phyloP scores from a whole-genome alignment of 2,888 invertebrate species.

The Phyto melanocephala region DNA sequence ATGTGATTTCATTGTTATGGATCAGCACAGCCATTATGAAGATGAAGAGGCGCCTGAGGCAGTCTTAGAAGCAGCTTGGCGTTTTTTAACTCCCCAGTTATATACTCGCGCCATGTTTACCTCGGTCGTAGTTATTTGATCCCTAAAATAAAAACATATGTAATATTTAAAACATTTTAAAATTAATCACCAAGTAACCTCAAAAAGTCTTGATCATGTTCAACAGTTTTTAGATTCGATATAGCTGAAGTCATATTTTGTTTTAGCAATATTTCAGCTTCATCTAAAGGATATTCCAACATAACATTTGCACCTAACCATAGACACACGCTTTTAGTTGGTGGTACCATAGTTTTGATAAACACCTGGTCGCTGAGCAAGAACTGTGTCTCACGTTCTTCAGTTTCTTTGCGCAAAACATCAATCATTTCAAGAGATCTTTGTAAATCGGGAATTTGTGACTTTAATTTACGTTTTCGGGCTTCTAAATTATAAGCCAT shows the following conservation, averaged over 20 bases:
- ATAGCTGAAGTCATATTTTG: constrained; percentile 92
- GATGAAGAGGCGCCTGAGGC: constrained; percentile 53
- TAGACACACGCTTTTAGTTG: constrained; percentile 91
- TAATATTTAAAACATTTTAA: constrained; percentile 1
- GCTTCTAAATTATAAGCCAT: constrained; percentile 96
- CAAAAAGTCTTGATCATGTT: constrained; percentile 95
- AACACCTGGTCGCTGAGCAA: constrained; percentile 95
- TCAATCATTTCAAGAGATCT: constrained; percentile 94
- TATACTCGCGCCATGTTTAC: constrained; percentile 99
- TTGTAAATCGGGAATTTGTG: constrained; percentile 96
- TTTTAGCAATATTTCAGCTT: constrained; percentile 90
- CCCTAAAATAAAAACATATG: constrained; percentile 80
- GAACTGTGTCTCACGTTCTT: constrained; percentile 90
- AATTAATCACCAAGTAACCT: constrained; percentile 80
- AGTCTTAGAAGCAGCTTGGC: constrained; percentile 85
- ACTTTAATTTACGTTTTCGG: constrained; percentile 90
- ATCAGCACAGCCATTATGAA: constrained; percentile 52
- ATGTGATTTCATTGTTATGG: constrained; percentile 8
- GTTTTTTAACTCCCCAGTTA: constrained; percentile 97
- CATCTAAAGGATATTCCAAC: constrained; percentile 95
- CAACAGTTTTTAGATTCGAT: constrained; percentile 89
- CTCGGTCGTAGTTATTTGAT: constrained; percentile 98
- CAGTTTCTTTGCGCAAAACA: constrained; percentile 89
- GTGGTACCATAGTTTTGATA: constrained; percentile 89
- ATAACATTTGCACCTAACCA: constrained; percentile 97